Percentiles rank a stretch among this genome's conserved stretches.
Evolutionary conservation across 2,797 vertebrate genomes (phyloP).

Genomic region (Cossypha niveicapilla): DNA sequence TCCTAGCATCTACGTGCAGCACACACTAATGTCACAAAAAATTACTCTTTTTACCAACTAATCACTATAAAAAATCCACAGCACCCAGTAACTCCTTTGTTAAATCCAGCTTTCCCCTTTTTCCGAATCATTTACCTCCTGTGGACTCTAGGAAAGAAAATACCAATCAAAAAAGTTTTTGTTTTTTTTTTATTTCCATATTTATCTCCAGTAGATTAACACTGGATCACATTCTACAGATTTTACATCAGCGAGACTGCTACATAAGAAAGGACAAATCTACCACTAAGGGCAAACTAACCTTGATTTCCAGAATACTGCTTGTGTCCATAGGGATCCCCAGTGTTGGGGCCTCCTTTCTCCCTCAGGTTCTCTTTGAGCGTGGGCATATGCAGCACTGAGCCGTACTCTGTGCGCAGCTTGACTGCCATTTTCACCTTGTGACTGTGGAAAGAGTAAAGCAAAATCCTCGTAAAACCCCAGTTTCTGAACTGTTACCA

Average conservation of each 20-base stretch:
- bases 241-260: background rate
- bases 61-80: background rate
- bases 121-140: background rate
- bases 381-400: conserved; percentile 92
- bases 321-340: conserved; percentile 77
- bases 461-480: background rate
- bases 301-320: conserved; percentile 82
- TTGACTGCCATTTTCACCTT: conserved; percentile 90
- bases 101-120: background rate
- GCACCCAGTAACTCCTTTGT: background rate
- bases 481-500: background rate
- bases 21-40: background rate
- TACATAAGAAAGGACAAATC: background rate
- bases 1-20: background rate
- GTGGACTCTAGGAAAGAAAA: background rate
- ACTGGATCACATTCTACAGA: background rate
- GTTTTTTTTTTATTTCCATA: fast-evolving
- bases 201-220: background rate
- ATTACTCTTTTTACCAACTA: background rate
- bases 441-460: conserved; percentile 76
- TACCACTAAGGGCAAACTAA: conserved; percentile 36
- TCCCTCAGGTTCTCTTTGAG: conserved; percentile 88
- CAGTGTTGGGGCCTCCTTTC: conserved; percentile 67
- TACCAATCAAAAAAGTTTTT: background rate
- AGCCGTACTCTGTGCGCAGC: conserved; percentile 85